Evolutionary conservation across 2,113 vertebrate genomes (phyloP), one percentile per base, ranked within the genome.

Genomic region (Tachycineta bicolor): DNA sequence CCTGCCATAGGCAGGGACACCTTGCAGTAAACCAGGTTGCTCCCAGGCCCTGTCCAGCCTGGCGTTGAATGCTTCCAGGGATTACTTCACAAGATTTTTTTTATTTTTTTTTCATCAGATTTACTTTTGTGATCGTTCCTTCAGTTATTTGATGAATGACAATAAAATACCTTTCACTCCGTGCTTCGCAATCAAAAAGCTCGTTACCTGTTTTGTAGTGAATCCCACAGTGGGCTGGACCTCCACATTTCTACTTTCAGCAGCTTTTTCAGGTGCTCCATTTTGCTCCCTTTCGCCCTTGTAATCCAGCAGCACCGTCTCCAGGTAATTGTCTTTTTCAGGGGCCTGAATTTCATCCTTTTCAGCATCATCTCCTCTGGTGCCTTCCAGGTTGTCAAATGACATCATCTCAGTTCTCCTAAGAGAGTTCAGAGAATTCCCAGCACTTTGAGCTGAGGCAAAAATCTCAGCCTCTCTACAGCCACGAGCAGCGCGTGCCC

Each of bases 401-500:
- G 11, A 15, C 9, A 33, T 53, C 10, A 7, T 6, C 69, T 93
- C 74, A 1, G 22, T 76, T 76, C 17, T 69, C 59, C 96, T 97
- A 50, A 62, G 46, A 44, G 58, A 75, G 43, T 53, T 58, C 63
- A 90, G 49, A 87, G 37, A 86, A 44, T 34, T 76, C 24, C 0
- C 12, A 68, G 74, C 64, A 28, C 34, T 53, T 29, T 9, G 31
- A 75, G 26, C n/a, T 17, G 41, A 43, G 58, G 44, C 56, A 73
- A 58, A 75, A 87, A 41, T 29, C 67, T 62, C 39, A 18, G 25
- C 44, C 4, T 7, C 24, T 55, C n/a, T 71, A 24, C 63, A 77
- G 14, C 29, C 20, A 56, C 52, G 22, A n/a, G 29, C 13, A 53
- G 11, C 2, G 0, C 6, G 8, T 25, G 26, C 10, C 3, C 22